Evolutionary conservation across 2,888 invertebrate species (phyloP), one percentile per base, ranked within the genome.

Genomic region (Dyspetes luteomarginatus): DNA sequence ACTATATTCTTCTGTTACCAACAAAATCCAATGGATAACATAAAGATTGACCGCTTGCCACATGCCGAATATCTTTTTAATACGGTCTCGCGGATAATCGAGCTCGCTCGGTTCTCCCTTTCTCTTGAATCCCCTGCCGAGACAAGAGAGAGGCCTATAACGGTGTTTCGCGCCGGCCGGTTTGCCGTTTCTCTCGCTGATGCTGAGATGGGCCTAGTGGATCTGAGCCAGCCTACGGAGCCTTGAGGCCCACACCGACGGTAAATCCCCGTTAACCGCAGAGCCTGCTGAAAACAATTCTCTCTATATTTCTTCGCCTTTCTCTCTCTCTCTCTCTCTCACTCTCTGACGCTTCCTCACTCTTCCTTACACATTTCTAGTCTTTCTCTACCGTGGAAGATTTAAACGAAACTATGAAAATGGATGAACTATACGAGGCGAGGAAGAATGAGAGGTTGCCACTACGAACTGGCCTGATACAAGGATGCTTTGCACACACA

Each of bases 291-390:
- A 68, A 55, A 55, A 68, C 17, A 17, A 55, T 55, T 26, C 55
- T 24, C 84, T 85, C 80, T 81, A 78, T 67, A 19, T 30, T 64
- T 68, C 69, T 55, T 15, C 22, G 24, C 28, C 41, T 50, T 64
- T 71, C 4, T 48, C 56, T 43, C 22, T 28, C 43, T 55, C n/a
- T 43, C 56, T 48, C 48, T 64, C 62, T 65, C 48, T 45, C 41
- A 36, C 3, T 76, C 48, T 28, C 62, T n/a, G n/a, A n/a, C n/a
- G n/a, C n/a, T 17, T 67, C 30, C 26, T 17, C 19, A 22, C 62
- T 36, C 45, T 17, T 5, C 3, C 15, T 1, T 7, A 48, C 48
- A 48, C 15, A 45, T 45, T 30, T 19, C 24, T 65, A 9, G 15
- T 65, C 19, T 30, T 4, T 19, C 17, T 50, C 48, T 22, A 17